Percentiles rank a stretch among this genome's conserved stretches.
phyloP scores from a whole-genome alignment of 2,888 invertebrate genomes.

The Schizaphis graminum region DNA sequence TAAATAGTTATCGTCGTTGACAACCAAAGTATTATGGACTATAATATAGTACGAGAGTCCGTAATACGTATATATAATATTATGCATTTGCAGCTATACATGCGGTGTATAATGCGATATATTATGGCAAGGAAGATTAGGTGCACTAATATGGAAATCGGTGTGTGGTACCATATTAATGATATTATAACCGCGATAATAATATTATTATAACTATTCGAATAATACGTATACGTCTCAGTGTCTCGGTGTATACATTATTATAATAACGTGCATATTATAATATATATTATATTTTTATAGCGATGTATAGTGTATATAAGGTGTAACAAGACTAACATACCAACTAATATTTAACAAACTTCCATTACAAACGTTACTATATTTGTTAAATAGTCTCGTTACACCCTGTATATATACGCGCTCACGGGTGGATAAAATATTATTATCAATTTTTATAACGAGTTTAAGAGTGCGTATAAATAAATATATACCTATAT shows the following conservation, averaged over 20 bases:
- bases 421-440: conserved; percentile 28
- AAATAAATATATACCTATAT: neutral
- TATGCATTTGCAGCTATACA: too few species aligned
- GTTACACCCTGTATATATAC: neutral
- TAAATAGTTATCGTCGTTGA: neutral
- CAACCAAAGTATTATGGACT: neutral
- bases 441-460: conserved; percentile 49
- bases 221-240: neutral
- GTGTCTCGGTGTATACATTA: too few species aligned
- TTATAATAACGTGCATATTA: neutral
- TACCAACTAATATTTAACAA: too few species aligned
- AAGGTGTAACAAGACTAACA: too few species aligned
- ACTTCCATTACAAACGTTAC: too few species aligned
- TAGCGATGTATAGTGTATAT: neutral
- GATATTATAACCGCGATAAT: too few species aligned
- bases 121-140: neutral
- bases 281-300: neutral
- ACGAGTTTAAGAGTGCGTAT: conserved; percentile 30
- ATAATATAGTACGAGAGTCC: neutral
- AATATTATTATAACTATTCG: neutral
- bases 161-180: neutral
- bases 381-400: too few species aligned
- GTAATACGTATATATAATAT: neutral
- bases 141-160: neutral
- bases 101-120: neutral